A percentile compares a stretch with the other conserved stretches of the same genome.
Conservation (phyloP, 2,797 vertebrate genomes). For the Geotrypetes seraphini region DNA sequence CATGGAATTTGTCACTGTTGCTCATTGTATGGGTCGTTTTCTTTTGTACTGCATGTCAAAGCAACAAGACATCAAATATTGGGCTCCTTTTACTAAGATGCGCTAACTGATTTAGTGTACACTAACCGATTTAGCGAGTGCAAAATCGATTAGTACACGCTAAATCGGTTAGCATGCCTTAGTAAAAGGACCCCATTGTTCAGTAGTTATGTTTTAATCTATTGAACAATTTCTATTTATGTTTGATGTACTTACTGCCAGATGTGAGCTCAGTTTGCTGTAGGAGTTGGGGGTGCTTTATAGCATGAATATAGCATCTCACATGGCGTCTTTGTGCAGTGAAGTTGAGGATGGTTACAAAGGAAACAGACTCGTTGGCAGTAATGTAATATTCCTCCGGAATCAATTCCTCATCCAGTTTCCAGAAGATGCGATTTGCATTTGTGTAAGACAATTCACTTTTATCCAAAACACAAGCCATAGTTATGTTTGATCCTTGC, state of each 20-base stretch:
- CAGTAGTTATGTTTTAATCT: too few relatives aligned
- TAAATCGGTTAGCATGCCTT: too few relatives aligned
- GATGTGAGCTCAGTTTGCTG: conserved; percentile 21
- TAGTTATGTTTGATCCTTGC: conserved; percentile 20
- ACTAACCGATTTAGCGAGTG: too few relatives aligned
- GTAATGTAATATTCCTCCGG: conserved; percentile 5
- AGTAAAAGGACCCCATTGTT: too few relatives aligned
- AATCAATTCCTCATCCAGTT: conserved; percentile 19
- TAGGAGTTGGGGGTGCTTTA: conserved; percentile 12
- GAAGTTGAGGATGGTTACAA: conserved; percentile 31
- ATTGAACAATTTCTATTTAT: too few relatives aligned
- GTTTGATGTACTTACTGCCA: conserved; percentile 39
- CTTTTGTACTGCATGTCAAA: too few relatives aligned
- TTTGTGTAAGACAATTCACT: conserved; percentile 5
- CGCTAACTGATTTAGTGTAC: too few relatives aligned
- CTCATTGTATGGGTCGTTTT: too few relatives aligned
- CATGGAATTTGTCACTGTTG: too few relatives aligned
- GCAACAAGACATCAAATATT: too few relatives aligned
- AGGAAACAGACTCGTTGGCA: conserved; percentile 27
- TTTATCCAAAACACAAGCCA: conserved; percentile 21
- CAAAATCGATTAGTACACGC: too few relatives aligned
- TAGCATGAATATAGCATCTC: conserved; percentile 21
- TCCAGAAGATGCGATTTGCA: conserved; percentile 37
- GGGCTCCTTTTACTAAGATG: too few relatives aligned
- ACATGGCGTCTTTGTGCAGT: conserved; percentile 15